Conservation (phyloP, 2,113 vertebrate species). For the Rostratula benghalensis region DNA sequence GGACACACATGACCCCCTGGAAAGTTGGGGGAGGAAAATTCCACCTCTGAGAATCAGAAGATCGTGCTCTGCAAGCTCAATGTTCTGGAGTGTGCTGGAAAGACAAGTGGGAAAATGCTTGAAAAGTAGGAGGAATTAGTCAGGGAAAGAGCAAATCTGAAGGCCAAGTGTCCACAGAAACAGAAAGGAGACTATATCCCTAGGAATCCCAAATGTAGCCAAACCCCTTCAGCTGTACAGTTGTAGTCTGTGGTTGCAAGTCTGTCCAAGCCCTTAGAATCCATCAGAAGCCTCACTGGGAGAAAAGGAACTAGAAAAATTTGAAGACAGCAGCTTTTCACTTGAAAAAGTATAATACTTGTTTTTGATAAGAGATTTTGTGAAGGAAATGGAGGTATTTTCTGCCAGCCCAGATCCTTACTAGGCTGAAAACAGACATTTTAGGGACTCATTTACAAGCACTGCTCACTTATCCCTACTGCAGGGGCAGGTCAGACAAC, state of each 20-base stretch:
- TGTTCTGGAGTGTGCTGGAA: accelerated
- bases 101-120: neutral
- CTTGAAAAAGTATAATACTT: neutral
- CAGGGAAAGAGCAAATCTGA: neutral
- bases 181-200: neutral
- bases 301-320: neutral
- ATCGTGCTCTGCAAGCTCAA: neutral
- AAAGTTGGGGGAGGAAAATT: accelerated
- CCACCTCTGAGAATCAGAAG: neutral
- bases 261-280: neutral
- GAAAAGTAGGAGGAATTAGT: neutral
- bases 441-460: neutral
- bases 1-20: neutral
- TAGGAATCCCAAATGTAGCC: neutral
- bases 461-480: neutral
- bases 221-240: neutral
- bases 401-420: neutral
- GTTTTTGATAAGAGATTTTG: neutral
- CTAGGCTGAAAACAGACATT: neutral
- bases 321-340: neutral
- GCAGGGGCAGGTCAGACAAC: neutral
- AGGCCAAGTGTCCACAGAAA: neutral
- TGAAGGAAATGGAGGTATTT: neutral
- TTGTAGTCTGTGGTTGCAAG: neutral
- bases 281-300: neutral